Evolutionary conservation across 2,797 vertebrate genomes (phyloP), one percentile per base, ranked within the genome.

Genomic region (Potorous gilbertii): DNA sequence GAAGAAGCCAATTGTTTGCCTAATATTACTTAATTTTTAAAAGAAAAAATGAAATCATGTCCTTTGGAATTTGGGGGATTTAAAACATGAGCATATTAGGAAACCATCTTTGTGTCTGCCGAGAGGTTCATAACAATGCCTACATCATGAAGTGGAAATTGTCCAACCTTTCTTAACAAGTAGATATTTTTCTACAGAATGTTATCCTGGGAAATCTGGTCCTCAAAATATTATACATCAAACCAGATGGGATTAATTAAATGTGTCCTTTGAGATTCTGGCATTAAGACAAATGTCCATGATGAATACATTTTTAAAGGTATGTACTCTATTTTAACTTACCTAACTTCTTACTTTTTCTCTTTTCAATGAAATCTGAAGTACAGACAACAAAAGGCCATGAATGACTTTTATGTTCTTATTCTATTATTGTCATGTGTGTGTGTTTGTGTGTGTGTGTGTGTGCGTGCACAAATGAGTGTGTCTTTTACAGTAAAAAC

Each of bases 31-130:
- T 90, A 93, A 29, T 46, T 94, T 92, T 91, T 90, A 92, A 52
- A 29, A 52, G 1, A 89, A 57, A 13, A 46, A 14, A 94, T 94
- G 93, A 94, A 52, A n/a, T n/a, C n/a, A 93, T 59, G 5, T 0
- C n/a, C 14, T 93, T 94, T 92, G 93, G 94, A 94, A 55, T 96
- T 94, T 59, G 94, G 16, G 93, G 81, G 93, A 95, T 56, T 94
- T 95, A 97, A 94, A 95, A 97, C 94, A 95, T 18, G 40, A 90
- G 91, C 91, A 90, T 90, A 59, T 9, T 59, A 92, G 3, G 31
- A 91, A 5, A 92, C 27, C 56, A 4, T 92, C 11, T 92, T 59
- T 57, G 28, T 31, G 28, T 29, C 3, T 62, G 66, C 8, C 55
- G 46, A 31, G 54, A 92, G 59, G 92, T 94, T 62, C 93, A 8